phyloP scores from a whole-genome alignment of 2,888 invertebrate genomes.

The Lepas anatifera region DNA sequence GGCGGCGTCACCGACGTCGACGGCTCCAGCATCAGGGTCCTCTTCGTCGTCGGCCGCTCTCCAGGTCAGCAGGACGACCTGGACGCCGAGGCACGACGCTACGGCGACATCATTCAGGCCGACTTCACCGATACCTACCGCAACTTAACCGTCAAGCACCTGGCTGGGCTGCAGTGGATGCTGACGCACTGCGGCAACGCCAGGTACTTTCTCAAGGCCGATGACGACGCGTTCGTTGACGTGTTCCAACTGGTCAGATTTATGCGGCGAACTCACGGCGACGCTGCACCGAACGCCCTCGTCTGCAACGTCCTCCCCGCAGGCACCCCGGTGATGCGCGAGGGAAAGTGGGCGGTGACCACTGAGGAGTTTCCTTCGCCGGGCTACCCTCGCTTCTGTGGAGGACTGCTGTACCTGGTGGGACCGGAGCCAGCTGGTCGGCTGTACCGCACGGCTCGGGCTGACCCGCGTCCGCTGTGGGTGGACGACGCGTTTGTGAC shows the following conservation, averaged over 20 bases:
- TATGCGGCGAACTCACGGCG: constrained; percentile 18
- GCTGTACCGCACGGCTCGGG: constrained; percentile 31
- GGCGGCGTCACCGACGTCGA: constrained; percentile 3
- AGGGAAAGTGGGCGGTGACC: constrained; percentile 29
- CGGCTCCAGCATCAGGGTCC: background rate
- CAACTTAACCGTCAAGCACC: constrained; percentile 27
- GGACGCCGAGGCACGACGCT: background rate
- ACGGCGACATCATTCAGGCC: constrained; percentile 27
- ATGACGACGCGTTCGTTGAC: constrained; percentile 29
- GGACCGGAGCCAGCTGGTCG: constrained; percentile 27
- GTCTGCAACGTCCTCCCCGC: constrained; percentile 22
- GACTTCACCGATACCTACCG: constrained; percentile 26
- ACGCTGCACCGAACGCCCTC: constrained; percentile 14
- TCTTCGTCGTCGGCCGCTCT: background rate
- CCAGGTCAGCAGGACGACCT: background rate
- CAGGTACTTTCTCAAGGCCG: constrained; percentile 26
- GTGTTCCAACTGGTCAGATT: constrained; percentile 17
- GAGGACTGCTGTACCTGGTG: constrained; percentile 29
- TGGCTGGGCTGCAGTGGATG: constrained; percentile 26
- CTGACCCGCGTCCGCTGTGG: constrained; percentile 37
- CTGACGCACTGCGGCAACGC: constrained; percentile 22
- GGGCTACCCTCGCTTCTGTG: constrained; percentile 30
- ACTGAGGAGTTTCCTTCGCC: constrained; percentile 28
- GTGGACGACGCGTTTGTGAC: constrained; percentile 42
- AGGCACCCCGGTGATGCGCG: constrained; percentile 26